Percentiles rank a stretch among this genome's conserved stretches.
These are phyloP conservation scores for Leptinotarsa texana DNA, from an alignment of 1,140 invertebrate genomes.

Conservation along the genomic window DNA sequence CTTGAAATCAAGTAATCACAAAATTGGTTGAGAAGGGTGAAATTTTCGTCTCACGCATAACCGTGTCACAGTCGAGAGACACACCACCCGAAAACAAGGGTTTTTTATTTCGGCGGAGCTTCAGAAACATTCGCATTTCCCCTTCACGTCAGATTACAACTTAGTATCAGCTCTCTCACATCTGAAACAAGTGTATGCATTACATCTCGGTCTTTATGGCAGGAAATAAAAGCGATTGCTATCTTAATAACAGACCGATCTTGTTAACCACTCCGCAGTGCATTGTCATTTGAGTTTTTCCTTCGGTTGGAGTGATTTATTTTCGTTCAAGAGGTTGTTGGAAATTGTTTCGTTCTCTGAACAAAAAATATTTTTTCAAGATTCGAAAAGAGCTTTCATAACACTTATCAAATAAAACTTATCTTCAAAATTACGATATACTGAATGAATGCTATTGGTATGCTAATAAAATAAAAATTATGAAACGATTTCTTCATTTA, in stretches of 20 bases:
- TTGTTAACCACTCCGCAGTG: slow-evolving; percentile 55
- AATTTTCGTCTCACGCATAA: slow-evolving; percentile 49
- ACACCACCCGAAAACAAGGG: slow-evolving; percentile 44
- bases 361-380: too few species aligned
- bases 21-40: slow-evolving; percentile 49
- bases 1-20: slow-evolving; percentile 50
- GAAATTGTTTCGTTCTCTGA: too few species aligned
- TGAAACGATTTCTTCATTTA: too few species aligned
- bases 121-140: slow-evolving; percentile 47
- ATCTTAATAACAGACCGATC: slow-evolving; percentile 57
- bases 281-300: slow-evolving; percentile 50
- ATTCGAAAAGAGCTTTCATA: too few species aligned
- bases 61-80: slow-evolving; percentile 50
- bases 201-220: slow-evolving; percentile 53
- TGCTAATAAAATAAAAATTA: too few species aligned
- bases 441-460: too few species aligned
- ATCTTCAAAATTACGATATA: too few species aligned
- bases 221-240: slow-evolving; percentile 57
- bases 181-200: slow-evolving; percentile 52
- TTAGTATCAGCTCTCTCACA: slow-evolving; percentile 37
- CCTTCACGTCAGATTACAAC: slow-evolving; percentile 22
- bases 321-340: too few species aligned
- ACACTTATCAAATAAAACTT: too few species aligned
- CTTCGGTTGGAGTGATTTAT: background rate
- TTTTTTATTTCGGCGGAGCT: slow-evolving; percentile 39